Evolutionary conservation across 2,888 invertebrate species (phyloP), one percentile per base, ranked within the genome.

Genomic region (Gandaritis pyraliata): DNA sequence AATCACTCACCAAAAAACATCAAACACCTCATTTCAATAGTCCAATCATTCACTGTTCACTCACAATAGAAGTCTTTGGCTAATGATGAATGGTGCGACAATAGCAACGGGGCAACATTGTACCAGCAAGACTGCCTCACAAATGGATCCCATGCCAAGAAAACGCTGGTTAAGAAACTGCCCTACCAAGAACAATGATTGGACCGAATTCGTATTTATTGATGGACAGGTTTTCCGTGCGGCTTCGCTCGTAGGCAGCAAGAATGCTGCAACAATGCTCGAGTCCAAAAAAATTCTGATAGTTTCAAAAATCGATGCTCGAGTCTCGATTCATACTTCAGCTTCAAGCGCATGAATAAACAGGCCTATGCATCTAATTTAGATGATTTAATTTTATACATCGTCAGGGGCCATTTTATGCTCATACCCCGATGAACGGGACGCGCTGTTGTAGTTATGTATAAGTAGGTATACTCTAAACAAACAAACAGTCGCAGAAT

Each of bases 11-110:
- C 67, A 46, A 73, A 70, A 46, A 78, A 61, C 65, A 77, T 64
- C 53, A 72, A 66, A 60, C 61, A 59, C 75, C 73, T 70, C 78
- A 78, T 78, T 54, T 72, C 66, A 58, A 70, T 46, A 64, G 71
- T 70, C 75, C 72, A 77, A 70, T 65, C 72, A 72, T 51, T 61
- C 76, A 78, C 74, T 66, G 30, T 54, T 58, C 71, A 72, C 71
- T 70, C 73, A 41, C 61, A 65, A 64, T 45, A 61, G 18, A 41
- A 43, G 30, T 47, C 52, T 18, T 29, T 53, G 36, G 49, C 29
- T 55, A 51, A 36, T 48, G 36, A 48, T 46, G 30, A 18, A 30
- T 45, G n/a, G 29, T 43, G 51, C 38, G 13, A 50, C 43, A 36
- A 18, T n/a, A n/a, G n/a, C 41, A 51, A 51, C 16, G 33, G 50